phyloP scores from a whole-genome alignment of 2,797 vertebrate species.

The Malurus splendens region DNA sequence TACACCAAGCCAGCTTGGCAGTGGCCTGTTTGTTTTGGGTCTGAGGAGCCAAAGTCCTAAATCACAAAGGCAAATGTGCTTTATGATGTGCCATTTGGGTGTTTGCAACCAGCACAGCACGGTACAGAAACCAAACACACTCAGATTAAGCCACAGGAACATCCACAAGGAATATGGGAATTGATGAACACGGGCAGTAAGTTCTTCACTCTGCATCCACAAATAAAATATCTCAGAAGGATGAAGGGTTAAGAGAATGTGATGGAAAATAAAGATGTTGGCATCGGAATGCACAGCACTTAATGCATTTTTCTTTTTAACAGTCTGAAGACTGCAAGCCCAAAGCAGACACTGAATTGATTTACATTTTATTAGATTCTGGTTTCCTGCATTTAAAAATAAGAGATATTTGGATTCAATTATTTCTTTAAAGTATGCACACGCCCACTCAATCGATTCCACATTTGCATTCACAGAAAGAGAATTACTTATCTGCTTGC shows the following conservation, averaged over 20 bases:
- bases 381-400: constrained; percentile 32
- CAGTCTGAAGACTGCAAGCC: constrained; percentile 23
- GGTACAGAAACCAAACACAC: neutral
- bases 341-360: constrained; percentile 45
- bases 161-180: neutral
- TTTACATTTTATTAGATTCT: constrained; percentile 60
- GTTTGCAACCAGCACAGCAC: constrained; percentile 6
- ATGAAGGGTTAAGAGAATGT: neutral
- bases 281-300: constrained; percentile 24
- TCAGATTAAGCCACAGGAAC: neutral
- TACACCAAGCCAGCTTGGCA: neutral
- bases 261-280: constrained; percentile 27
- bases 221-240: neutral
- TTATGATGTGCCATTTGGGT: neutral
- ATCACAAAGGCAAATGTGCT: neutral
- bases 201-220: neutral
- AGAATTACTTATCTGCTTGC: neutral
- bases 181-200: neutral
- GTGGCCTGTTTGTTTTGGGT: neutral
- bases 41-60: neutral
- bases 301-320: neutral
- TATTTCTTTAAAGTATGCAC: constrained; percentile 27
- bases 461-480: constrained; percentile 22
- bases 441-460: constrained; percentile 10
- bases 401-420: constrained; percentile 44